phyloP scores from a whole-genome alignment of 2,113 vertebrate genomes.

The Zootoca vivipara region DNA sequence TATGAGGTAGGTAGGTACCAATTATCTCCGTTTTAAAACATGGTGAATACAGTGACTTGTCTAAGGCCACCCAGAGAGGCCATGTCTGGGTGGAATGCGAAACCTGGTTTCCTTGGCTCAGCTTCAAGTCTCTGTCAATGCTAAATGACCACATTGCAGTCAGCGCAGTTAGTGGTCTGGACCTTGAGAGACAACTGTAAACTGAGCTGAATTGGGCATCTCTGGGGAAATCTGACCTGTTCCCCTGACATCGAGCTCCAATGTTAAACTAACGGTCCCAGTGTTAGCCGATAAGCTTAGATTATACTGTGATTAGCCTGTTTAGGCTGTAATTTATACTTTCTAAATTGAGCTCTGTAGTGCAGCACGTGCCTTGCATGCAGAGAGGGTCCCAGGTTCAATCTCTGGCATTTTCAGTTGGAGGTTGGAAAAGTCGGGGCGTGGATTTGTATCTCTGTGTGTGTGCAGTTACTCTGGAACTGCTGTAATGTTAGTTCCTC shows the following conservation, averaged over 20 bases:
- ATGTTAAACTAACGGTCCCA: neutral
- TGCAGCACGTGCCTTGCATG: neutral
- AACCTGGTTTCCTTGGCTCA: constrained; percentile 14
- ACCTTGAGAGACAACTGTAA: constrained; percentile 6
- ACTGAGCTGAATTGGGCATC: neutral
- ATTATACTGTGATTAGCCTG: neutral
- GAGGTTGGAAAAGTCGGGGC: neutral
- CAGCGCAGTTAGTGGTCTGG: neutral
- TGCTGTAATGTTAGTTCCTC: too few species aligned
- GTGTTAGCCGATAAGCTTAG: constrained; percentile 6
- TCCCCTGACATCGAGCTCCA: neutral
- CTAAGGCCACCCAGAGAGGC: constrained; percentile 25
- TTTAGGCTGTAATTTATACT: constrained; percentile 17
- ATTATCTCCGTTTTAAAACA: constrained; percentile 9
- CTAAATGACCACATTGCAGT: constrained; percentile 1
- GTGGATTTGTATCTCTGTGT: too few species aligned
- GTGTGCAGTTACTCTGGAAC: too few species aligned
- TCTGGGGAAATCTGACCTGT: constrained; percentile 4
- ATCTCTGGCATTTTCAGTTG: neutral
- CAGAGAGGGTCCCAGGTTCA: neutral
- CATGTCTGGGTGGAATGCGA: neutral
- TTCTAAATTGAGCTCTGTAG: constrained; percentile 2
- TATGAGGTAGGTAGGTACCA: constrained; percentile 3
- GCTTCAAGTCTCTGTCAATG: neutral
- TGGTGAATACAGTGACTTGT: constrained; percentile 15